A percentile compares a stretch with the other conserved stretches of the same genome.
Evolutionary conservation across 2,797 vertebrate species (phyloP).

Genomic region (Loris lydekkerianus): DNA sequence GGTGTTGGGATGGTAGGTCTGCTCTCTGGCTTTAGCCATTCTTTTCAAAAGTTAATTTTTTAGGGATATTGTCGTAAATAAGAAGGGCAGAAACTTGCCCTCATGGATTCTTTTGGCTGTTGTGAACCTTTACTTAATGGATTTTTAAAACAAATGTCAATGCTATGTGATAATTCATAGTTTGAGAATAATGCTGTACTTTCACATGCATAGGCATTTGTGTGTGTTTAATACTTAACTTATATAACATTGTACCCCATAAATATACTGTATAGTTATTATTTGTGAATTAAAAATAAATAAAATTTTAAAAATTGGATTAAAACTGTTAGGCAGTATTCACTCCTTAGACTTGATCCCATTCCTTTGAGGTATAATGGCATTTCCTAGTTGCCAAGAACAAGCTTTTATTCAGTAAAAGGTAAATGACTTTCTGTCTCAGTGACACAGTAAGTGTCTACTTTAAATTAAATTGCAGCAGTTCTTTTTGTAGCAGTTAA

Average conservation of each 20-base stretch:
- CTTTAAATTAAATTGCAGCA: conserved; percentile 24
- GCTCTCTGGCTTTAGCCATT: neutral
- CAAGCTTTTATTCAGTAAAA: neutral
- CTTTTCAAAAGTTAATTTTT: conserved; percentile 14
- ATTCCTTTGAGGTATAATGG: neutral
- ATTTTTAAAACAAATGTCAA: neutral
- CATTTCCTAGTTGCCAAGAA: neutral
- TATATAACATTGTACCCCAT: neutral
- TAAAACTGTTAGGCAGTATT: conserved; percentile 27
- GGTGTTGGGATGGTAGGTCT: no score
- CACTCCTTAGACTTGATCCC: conserved; percentile 24
- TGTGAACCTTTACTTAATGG: neutral
- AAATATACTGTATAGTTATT: neutral
- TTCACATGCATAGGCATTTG: neutral
- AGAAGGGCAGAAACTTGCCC: neutral
- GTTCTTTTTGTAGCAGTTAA: neutral
- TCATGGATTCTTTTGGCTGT: neutral
- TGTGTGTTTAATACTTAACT: conserved; percentile 18
- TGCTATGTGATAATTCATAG: neutral
- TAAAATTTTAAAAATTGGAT: neutral
- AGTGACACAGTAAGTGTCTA: neutral
- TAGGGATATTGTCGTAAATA: conserved; percentile 32
- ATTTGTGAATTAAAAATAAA: neutral
- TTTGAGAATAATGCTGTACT: conserved; percentile 48
- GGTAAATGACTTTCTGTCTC: conserved; percentile 28